phyloP scores from a whole-genome alignment of 2,888 invertebrate species.

The Pardosa pseudoannulata region DNA sequence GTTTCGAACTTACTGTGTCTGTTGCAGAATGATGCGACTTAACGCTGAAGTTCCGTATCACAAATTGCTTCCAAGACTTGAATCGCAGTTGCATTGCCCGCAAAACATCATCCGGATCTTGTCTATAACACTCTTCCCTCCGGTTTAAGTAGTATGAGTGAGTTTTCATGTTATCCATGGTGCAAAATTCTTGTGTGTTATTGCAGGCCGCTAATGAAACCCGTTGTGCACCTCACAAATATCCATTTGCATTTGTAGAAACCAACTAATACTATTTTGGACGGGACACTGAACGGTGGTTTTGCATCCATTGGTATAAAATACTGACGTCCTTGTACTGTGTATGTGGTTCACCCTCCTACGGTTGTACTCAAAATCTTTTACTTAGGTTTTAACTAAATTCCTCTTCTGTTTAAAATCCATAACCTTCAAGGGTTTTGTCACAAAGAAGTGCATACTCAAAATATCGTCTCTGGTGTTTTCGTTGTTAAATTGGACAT shows the following conservation, averaged over 20 bases:
- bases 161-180: slow-evolving; percentile 42
- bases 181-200: not conserved
- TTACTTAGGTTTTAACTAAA: too few relatives aligned
- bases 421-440: too few relatives aligned
- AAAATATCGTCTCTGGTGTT: not conserved
- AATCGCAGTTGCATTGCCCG: slow-evolving; percentile 49
- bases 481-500: not conserved
- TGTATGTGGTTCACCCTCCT: too few relatives aligned
- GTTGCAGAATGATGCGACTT: slow-evolving; percentile 43
- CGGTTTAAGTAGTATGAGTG: slow-evolving; percentile 27
- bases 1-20: slow-evolving; percentile 67
- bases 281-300: not conserved
- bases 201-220: not conserved
- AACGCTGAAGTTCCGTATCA: slow-evolving; percentile 47
- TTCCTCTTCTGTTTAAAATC: too few relatives aligned
- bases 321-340: not conserved
- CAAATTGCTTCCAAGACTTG: slow-evolving; percentile 63
- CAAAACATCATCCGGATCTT: slow-evolving; percentile 62
- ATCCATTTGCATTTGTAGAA: slow-evolving; percentile 3
- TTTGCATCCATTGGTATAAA: not conserved
- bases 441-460: not conserved
- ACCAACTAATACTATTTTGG: not conserved
- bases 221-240: not conserved
- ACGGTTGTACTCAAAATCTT: too few relatives aligned
- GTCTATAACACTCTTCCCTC: slow-evolving; percentile 49